phyloP scores from a whole-genome alignment of 64 coral and sea anemone species.

The Montipora capricornis region DNA sequence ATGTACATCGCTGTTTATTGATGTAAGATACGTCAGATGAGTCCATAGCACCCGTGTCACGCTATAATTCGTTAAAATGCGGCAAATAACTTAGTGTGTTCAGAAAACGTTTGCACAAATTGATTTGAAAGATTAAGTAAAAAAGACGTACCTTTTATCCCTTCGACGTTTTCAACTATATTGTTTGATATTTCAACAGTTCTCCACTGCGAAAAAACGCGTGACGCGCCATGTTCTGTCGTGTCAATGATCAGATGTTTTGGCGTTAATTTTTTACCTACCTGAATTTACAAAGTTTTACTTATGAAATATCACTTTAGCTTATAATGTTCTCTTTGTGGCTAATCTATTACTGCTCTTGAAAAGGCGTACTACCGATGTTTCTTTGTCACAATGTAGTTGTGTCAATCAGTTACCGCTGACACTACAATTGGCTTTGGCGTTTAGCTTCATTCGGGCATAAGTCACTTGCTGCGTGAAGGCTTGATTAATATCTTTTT shows the following conservation, averaged over 20 bases:
- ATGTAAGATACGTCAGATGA: not conserved
- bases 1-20: not conserved
- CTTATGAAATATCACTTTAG: not conserved
- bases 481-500: constrained; percentile 39
- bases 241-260: not conserved
- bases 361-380: too few species aligned
- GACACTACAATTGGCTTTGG: not conserved
- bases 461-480: constrained; percentile 46
- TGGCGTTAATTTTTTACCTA: not conserved
- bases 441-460: constrained; percentile 35
- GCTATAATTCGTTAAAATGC: not conserved
- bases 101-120: not conserved
- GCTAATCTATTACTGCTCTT: too few species aligned
- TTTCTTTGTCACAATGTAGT: not conserved
- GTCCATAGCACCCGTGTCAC: not conserved
- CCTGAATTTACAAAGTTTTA: not conserved
- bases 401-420: not conserved
- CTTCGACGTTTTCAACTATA: too few species aligned
- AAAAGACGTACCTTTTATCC: not conserved
- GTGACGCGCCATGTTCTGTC: not conserved
- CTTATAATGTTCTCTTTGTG: too few species aligned
- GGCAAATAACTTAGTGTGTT: not conserved
- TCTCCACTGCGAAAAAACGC: not conserved
- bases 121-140: not conserved
- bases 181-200: not conserved